Evolutionary conservation across 37 sponge, comb jelly and placozoan species (phyloP), one percentile per base, ranked within the genome.

Genomic region (Ianthella basta): DNA sequence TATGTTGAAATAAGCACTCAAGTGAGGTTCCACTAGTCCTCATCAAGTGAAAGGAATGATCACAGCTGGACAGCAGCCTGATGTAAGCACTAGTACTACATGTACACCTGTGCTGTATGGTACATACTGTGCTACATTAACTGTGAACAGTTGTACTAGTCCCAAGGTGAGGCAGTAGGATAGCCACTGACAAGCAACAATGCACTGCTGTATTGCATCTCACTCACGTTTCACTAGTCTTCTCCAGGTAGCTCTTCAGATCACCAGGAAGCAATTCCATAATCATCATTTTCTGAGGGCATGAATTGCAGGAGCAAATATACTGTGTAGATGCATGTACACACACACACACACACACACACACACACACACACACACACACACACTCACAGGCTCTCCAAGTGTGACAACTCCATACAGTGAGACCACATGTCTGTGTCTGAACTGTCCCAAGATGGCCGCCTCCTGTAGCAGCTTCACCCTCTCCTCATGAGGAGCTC

Each of bases 341-440:
- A n/a, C n/a, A n/a, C n/a, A n/a, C n/a, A n/a, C n/a, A n/a, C n/a
- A n/a, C n/a, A n/a, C n/a, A n/a, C n/a, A n/a, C n/a, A n/a, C n/a
- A n/a, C n/a, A n/a, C n/a, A n/a, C n/a, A n/a, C n/a, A n/a, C n/a
- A n/a, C n/a, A n/a, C n/a, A n/a, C n/a, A n/a, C n/a, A n/a, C n/a
- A n/a, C n/a, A n/a, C 8, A 72, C 73, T 72, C 39, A 72, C 73
- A 8, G 73, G 73, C 36, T 72, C 32, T 20, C 30, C 73, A 34
- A 29, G 13, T 72, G 38, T 6, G 32, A 70, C 72, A 19, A 70
- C 37, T 35, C 72, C 72, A 2, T 30, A 18, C 72, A 70, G 72
- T 1, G 4, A 2, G 4, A 70, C 72, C n/a, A 70, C 72, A 70
- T 70, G 72, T 70, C 72, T 70, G 72, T 70, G 72, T 70, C 29